Base-by-base conservation (phyloP, 2,113 vertebrate genomes). In the Melierax canorus region DNA sequence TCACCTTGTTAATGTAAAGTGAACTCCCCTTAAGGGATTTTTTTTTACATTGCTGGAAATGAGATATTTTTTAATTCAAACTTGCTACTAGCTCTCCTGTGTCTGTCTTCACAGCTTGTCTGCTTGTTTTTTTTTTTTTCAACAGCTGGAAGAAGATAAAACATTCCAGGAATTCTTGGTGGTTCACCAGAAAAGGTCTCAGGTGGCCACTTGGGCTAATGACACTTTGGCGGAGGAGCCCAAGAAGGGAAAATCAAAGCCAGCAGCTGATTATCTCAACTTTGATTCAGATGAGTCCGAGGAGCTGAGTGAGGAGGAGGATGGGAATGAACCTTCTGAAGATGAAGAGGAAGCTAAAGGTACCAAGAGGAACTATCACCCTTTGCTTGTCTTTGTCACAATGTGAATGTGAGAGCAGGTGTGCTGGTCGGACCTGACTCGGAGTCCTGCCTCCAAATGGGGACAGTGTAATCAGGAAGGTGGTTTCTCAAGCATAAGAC, bases 91-190 rank as follows among this genome's bases (percentile, higher is more conserved):
- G 14, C 29, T 74, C 11, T 82, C 21, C 29, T 32, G 2, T 46
- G 39, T 68, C 26, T 83, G 20, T 29, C 15, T 58, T 94, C 46
- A 94, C 43, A 39, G 6, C 36, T 91, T 88, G 3, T 45, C 5
- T 93, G 32, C 21, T 67, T 51, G 12, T 43, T 43, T 17, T 17
- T 2, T 46, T 38, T 1, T 36, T 43, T 32, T 22, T 36, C 34
- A 26, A 63, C 97, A 99, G 99, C 98, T 99, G 88, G 97, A 99
- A 92, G 96, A 98, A 48, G 99, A 99, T 27, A 48, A 98, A 10
- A 97, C 95, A 9, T 99, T 99, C 96, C 98, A 98, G 97, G 99
- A 99, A 97, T 99, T 99, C 95, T 91, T 99, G 80, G 98, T 98
- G 7, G 99, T 99, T 38, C 99, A 99, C 96, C 98, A 99, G 97